Conservation (phyloP, 1,140 invertebrate species). For the Bombus breviceps region DNA sequence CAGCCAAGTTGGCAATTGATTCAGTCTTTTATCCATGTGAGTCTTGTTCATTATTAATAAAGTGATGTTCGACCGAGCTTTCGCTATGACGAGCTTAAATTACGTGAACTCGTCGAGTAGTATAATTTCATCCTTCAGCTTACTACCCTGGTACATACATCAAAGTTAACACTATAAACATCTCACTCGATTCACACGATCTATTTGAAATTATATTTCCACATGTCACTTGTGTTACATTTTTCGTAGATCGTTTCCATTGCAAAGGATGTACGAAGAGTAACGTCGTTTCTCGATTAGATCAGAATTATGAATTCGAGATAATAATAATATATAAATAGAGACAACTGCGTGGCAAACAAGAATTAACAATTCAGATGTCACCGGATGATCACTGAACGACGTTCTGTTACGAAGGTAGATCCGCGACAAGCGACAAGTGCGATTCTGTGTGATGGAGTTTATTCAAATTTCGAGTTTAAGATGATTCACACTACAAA, state of each 20-base stretch:
- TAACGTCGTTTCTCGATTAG: neutral
- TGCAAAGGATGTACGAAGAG: neutral
- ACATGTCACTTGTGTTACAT: constrained; percentile 30
- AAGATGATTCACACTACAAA: neutral
- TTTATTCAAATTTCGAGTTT: constrained; percentile 37
- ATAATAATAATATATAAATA: neutral
- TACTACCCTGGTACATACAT: constrained; percentile 57
- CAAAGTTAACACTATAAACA: constrained; percentile 32
- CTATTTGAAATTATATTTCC: constrained; percentile 24
- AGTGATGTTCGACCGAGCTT: constrained; percentile 14
- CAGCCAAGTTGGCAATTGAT: constrained; percentile 81
- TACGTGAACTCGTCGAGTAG: constrained; percentile 55
- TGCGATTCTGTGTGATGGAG: neutral
- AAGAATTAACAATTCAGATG: constrained; percentile 45
- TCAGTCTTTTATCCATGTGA: constrained; percentile 74
- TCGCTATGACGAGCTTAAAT: constrained; percentile 46
- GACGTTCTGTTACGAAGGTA: constrained; percentile 26
- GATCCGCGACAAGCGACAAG: constrained; percentile 13
- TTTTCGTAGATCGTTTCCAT: constrained; percentile 2
- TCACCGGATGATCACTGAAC: constrained; percentile 33
- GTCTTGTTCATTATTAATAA: constrained; percentile 68
- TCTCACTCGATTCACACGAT: constrained; percentile 14
- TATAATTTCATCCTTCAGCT: constrained; percentile 46
- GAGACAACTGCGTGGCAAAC: constrained; percentile 23
- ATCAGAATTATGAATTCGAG: neutral